These are phyloP conservation scores for Anisognathus igniventris DNA, from an alignment of 2,797 vertebrate species.

Conservation along the genomic window DNA sequence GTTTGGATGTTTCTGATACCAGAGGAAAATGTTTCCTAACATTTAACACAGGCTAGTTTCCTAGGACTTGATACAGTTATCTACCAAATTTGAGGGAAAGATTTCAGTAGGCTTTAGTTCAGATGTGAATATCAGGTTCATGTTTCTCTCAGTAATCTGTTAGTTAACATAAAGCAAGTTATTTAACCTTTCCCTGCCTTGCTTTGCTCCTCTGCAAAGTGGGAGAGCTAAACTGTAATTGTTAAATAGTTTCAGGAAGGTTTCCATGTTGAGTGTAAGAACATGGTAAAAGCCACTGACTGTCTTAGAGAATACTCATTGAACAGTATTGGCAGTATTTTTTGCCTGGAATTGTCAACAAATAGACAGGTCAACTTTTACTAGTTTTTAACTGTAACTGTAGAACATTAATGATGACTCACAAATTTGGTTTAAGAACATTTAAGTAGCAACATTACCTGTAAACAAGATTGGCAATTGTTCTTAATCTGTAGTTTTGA, in stretches of 20 bases:
- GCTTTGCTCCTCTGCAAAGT: not conserved
- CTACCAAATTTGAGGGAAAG: not conserved
- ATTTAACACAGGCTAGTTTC: not conserved
- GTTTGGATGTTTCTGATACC: not conserved
- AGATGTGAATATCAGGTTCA: not conserved
- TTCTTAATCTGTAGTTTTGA: not conserved
- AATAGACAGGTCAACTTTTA: not conserved
- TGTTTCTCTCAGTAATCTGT: not conserved
- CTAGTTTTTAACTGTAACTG: not conserved
- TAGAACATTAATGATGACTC: not conserved
- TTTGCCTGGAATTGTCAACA: not conserved
- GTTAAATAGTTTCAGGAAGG: not conserved
- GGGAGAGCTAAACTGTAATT: not conserved
- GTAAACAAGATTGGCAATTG: not conserved
- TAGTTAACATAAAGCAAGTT: not conserved
- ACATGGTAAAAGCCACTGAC: not conserved
- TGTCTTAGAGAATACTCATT: not conserved
- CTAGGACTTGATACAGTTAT: not conserved
- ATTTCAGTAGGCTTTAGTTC: not conserved
- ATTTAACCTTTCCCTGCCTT: not conserved
- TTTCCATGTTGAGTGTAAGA: not conserved
- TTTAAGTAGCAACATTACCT: not conserved
- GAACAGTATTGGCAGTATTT: not conserved
- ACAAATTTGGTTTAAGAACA: not conserved
- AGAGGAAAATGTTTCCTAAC: not conserved